These are phyloP conservation scores for Machaerirhynchus nigripectus DNA, from an alignment of 2,113 vertebrate genomes.

Conservation along the genomic window DNA sequence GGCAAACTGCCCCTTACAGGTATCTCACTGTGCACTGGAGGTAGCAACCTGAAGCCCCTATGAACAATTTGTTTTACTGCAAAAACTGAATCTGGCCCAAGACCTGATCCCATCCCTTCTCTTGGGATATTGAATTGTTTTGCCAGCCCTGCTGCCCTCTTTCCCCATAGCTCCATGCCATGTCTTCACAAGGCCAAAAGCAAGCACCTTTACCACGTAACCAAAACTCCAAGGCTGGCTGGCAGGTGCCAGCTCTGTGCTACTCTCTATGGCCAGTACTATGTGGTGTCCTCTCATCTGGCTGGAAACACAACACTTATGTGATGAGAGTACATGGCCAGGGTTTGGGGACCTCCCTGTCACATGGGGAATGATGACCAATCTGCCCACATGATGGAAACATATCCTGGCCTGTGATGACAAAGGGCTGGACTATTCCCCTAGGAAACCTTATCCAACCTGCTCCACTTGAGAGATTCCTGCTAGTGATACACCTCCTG, in stretches of 20 bases:
- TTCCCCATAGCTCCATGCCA: background rate
- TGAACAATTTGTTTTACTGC: background rate
- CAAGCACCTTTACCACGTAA: background rate
- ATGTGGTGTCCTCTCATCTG: background rate
- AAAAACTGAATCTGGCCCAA: background rate
- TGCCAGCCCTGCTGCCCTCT: background rate
- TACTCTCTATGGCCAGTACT: too few species aligned
- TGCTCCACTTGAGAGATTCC: background rate
- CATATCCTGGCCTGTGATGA: background rate
- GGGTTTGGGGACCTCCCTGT: background rate
- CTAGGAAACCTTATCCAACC: background rate
- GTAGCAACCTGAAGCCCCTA: background rate
- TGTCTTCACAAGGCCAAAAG: background rate
- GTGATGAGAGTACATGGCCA: background rate
- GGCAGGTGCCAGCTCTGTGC: background rate
- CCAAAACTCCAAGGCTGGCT: background rate
- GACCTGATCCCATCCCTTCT: background rate
- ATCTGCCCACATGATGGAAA: background rate
- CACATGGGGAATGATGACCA: background rate
- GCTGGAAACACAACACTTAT: background rate
- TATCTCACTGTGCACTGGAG: background rate
- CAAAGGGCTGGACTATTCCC: background rate
- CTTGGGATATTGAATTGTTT: background rate
- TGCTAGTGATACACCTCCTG: background rate
- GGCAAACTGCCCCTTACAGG: background rate